Evolutionary conservation across 2,888 invertebrate species (phyloP).

Genomic region (Mechanitis messenoides): DNA sequence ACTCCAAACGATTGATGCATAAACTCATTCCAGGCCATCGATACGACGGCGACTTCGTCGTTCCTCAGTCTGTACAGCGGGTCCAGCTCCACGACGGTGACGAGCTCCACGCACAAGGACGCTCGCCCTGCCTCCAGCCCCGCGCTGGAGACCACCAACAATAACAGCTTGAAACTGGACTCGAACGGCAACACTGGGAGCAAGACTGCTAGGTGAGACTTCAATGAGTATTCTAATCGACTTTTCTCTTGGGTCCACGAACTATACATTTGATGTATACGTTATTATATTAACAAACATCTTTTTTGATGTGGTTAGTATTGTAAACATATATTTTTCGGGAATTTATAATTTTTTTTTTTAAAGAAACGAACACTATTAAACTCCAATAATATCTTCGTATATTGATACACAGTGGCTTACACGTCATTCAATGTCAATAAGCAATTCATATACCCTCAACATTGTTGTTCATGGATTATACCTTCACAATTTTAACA

Average conservation of each 20-base stretch:
- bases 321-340: too few species aligned
- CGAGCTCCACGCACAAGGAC: constrained; percentile 33
- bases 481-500: too few species aligned
- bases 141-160: constrained; percentile 54
- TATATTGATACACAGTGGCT: too few species aligned
- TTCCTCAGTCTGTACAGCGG: constrained; percentile 73
- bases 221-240: background rate
- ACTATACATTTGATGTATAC: too few species aligned
- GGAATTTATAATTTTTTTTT: too few species aligned
- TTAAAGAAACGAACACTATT: too few species aligned
- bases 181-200: constrained; percentile 70
- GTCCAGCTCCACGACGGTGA: constrained; percentile 59
- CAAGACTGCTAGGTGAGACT: constrained; percentile 63
- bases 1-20: too few species aligned
- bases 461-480: too few species aligned
- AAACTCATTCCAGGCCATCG: constrained; percentile 64
- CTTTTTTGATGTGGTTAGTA: too few species aligned
- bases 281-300: background rate
- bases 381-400: too few species aligned
- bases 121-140: constrained; percentile 36
- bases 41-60: constrained; percentile 76
- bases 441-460: too few species aligned
- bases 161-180: constrained; percentile 65
- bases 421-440: too few species aligned
- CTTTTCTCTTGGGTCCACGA: background rate